Base-by-base conservation (phyloP, 92 coral and sea anemone genomes). In the Zoanthus gigantus region DNA sequence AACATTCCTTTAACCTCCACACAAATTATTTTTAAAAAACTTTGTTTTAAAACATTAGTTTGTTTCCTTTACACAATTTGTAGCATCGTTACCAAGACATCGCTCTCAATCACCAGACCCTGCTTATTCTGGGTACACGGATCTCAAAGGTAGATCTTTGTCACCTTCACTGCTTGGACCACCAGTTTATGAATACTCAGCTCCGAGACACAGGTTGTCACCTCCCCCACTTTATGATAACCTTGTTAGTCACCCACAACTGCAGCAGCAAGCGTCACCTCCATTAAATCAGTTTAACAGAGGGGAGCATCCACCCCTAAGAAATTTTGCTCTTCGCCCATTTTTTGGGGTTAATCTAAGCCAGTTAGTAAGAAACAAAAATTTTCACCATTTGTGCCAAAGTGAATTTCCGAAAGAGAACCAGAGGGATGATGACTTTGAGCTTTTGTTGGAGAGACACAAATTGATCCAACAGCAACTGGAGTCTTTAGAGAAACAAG, bases 401-500 rank as follows among this genome's bases (percentile, higher is more conserved):
- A 81, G 15, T 81, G 75, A 81, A 15, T 58, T 91, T 30, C 92
- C 94, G 68, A 65, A 82, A 34, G 93, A 89, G 23, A 90, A 72
- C 15, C 86, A 57, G 44, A 79, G 88, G 1, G 82, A 60, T 1
- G 97, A 97, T 50, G 99, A 97, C 71, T 97, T 92, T 84, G 94
- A 93, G 73, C 29, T 95, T 17, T 68, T 97, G 42, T 93, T 97
- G n/a, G 95, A 95, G 56, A 87, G 96, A 10, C 98, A 97, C 88
- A 93, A 94, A 45, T 90, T 89, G 2, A 93, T 97, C 45, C 98
- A 97, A n/a, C 94, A 95, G 60, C 97, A 96, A 52, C 86, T 96
- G 48, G 98, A 95, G 31, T 85, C 90, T 50, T 90, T 97, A 18
- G 98, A 94, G 68, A 90, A 88, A 54, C 92, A 93, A 75, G 93